Conservation (phyloP, 2,797 vertebrate genomes). For the Balearica regulorum region DNA sequence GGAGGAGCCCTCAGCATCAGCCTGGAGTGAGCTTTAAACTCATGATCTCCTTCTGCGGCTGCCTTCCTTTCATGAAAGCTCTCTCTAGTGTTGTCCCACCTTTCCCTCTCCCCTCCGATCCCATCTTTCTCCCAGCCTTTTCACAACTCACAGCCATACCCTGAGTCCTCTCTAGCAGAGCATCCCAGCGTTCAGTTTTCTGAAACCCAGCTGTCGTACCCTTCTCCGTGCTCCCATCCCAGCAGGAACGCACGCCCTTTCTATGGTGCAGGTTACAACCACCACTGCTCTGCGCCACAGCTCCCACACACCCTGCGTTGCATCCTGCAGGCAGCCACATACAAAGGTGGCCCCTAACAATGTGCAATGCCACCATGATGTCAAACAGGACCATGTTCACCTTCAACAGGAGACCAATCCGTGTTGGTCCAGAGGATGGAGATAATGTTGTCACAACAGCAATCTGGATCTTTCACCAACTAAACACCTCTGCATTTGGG, state of each 20-base stretch:
- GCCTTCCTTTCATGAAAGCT: not conserved
- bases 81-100: not conserved
- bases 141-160: not conserved
- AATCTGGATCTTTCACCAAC: not conserved
- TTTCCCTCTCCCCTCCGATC: not conserved
- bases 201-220: not conserved
- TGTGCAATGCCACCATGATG: not conserved
- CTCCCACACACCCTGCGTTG: fast-evolving
- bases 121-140: not conserved
- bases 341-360: not conserved
- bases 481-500: not conserved
- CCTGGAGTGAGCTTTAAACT: not conserved
- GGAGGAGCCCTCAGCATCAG: not conserved
- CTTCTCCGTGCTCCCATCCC: not conserved
- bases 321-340: not conserved
- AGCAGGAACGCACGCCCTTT: not conserved
- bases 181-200: not conserved
- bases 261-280: fast-evolving
- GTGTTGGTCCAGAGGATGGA: not conserved
- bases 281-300: not conserved
- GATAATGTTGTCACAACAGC: not conserved
- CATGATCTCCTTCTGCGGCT: not conserved
- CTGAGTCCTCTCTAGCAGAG: not conserved
- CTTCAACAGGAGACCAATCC: not conserved
- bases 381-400: not conserved